Conservation (phyloP, 2,797 vertebrate species). For the Pogoniulus pusillus region DNA sequence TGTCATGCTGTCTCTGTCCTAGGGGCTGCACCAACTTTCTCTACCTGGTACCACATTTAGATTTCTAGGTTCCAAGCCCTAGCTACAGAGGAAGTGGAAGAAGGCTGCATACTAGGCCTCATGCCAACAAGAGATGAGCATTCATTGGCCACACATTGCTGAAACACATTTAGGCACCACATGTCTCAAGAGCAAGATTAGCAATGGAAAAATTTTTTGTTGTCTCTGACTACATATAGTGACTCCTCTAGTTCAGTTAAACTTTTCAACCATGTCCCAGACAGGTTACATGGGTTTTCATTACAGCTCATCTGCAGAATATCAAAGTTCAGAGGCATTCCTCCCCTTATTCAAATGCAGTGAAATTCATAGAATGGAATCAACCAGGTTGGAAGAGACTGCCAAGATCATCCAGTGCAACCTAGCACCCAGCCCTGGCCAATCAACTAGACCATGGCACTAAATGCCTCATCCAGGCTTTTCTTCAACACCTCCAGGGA, state of each 20-base stretch:
- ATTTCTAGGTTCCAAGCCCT: background rate
- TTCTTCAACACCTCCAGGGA: too few relatives aligned
- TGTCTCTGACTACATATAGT: background rate
- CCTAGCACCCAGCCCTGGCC: too few relatives aligned
- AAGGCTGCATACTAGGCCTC: rapidly evolving
- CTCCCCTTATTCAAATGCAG: background rate
- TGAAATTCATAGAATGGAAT: too few relatives aligned
- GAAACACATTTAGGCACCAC: background rate
- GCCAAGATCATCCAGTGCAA: too few relatives aligned
- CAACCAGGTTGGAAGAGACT: too few relatives aligned
- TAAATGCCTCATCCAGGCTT: too few relatives aligned
- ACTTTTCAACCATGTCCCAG: background rate
- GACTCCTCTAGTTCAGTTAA: background rate
- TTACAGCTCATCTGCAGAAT: background rate
- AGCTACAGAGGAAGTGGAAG: background rate
- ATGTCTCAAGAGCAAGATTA: background rate
- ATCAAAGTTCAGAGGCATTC: background rate
- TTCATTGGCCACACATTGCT: background rate
- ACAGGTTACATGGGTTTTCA: background rate
- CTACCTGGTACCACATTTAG: background rate
- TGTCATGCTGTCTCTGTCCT: background rate
- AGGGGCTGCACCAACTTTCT: background rate
- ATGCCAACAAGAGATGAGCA: background rate
- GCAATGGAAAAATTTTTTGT: background rate
- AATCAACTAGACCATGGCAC: too few relatives aligned